Evolutionary conservation across 2,113 vertebrate species (phyloP).

Genomic region (Meriones unguiculatus): DNA sequence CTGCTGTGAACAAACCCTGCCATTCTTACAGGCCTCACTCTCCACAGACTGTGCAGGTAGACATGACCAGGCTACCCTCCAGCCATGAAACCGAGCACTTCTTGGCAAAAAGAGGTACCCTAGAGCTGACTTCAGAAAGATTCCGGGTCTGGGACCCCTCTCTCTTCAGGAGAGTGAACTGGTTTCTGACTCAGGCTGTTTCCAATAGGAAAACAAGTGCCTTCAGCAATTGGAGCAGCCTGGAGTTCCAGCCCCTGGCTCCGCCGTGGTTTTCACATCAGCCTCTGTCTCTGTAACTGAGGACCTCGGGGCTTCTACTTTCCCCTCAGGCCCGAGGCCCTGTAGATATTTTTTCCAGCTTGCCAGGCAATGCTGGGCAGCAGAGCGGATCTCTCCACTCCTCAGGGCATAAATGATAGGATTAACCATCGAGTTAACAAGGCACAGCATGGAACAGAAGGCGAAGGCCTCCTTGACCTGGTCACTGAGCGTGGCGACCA

Average conservation of each 20-base stretch:
- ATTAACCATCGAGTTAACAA: constrained; percentile 94
- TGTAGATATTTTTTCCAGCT: constrained; percentile 65
- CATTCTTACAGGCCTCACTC: background rate
- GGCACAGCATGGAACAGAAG: constrained; percentile 95
- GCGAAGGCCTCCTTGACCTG: constrained; percentile 90
- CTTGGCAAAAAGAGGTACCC: background rate
- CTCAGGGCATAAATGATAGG: constrained; percentile 93
- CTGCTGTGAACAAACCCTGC: background rate
- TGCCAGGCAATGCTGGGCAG: constrained; percentile 72
- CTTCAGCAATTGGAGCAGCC: background rate
- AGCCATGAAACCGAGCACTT: background rate
- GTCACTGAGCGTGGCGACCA: constrained; percentile 81
- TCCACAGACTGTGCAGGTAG: background rate
- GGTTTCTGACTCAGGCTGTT: background rate
- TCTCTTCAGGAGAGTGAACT: background rate
- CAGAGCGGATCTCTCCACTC: constrained; percentile 90
- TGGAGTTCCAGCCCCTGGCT: background rate
- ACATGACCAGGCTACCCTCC: background rate
- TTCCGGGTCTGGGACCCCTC: background rate
- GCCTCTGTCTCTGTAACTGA: constrained; percentile 77
- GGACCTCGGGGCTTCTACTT: constrained; percentile 79
- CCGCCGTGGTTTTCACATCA: constrained; percentile 13
- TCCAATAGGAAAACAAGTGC: background rate
- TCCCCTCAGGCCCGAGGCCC: constrained; percentile 53
- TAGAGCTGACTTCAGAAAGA: background rate